Conservation (phyloP, 2,888 invertebrate genomes). For the Drosophila rubida region DNA sequence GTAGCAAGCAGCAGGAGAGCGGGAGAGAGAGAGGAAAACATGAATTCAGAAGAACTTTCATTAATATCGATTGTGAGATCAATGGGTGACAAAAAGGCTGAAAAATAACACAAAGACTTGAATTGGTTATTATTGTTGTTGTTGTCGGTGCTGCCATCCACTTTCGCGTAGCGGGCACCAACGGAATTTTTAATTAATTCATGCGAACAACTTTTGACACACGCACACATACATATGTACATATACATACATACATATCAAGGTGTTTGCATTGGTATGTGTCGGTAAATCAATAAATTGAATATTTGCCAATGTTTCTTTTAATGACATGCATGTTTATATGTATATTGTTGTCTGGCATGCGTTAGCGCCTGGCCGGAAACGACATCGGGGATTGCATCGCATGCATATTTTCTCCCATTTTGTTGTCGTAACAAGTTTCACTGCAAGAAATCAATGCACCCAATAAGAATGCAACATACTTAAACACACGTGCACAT, state of each 20-base stretch:
- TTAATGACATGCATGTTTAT: slow-evolving; percentile 65
- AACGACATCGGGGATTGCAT: too few relatives aligned
- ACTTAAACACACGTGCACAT: slow-evolving; percentile 4
- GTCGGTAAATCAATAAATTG: slow-evolving; percentile 66
- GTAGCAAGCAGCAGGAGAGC: slow-evolving; percentile 1
- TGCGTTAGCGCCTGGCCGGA: too few relatives aligned
- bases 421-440: slow-evolving; percentile 22
- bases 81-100: background rate
- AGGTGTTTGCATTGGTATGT: background rate
- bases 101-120: slow-evolving; percentile 14
- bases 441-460: slow-evolving; percentile 41
- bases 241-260: too few relatives aligned
- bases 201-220: slow-evolving; percentile 54
- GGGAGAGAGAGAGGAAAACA: background rate
- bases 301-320: slow-evolving; percentile 57
- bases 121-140: slow-evolving; percentile 16
- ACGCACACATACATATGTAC: background rate
- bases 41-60: slow-evolving; percentile 50
- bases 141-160: slow-evolving; percentile 49
- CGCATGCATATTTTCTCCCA: background rate
- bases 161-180: slow-evolving; percentile 72
- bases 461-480: slow-evolving; percentile 42
- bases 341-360: background rate
- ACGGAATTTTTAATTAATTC: slow-evolving; percentile 78
- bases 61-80: slow-evolving; percentile 14